phyloP scores from a whole-genome alignment of 2,888 invertebrate species.

The Mesorhabditis spiculigera region DNA sequence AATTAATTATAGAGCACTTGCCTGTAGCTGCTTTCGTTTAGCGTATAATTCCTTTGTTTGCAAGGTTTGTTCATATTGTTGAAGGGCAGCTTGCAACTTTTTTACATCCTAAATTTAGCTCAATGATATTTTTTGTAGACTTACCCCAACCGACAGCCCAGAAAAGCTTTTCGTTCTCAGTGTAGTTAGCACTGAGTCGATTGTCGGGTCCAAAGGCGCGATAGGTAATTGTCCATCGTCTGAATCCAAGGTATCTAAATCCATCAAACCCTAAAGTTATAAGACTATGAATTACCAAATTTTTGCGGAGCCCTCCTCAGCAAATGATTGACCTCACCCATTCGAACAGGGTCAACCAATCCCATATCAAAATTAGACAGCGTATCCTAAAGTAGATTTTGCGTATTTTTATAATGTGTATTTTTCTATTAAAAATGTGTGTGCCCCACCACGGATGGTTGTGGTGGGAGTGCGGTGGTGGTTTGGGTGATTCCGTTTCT shows the following conservation, averaged over 20 bases:
- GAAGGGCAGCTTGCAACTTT: constrained; percentile 32
- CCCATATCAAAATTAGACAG: constrained; percentile 22
- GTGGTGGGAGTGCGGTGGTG: too few relatives aligned
- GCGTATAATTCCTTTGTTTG: constrained; percentile 40
- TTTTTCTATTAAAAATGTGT: too few relatives aligned
- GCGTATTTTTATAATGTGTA: too few relatives aligned
- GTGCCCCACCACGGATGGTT: too few relatives aligned
- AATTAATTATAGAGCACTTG: neutral
- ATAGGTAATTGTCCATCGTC: neutral
- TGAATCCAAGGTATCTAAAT: neutral
- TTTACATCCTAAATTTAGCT: constrained; percentile 26
- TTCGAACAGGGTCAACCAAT: constrained; percentile 30
- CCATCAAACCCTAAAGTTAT: neutral
- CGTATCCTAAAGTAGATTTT: too few relatives aligned
- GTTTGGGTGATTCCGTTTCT: neutral
- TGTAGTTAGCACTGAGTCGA: constrained; percentile 34
- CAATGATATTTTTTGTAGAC: neutral
- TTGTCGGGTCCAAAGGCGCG: constrained; percentile 23
- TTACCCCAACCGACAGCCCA: constrained; percentile 27
- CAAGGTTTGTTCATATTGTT: constrained; percentile 36
- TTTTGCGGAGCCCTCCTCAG: constrained; percentile 35
- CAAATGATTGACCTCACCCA: constrained; percentile 29
- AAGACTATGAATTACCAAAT: constrained; percentile 19
- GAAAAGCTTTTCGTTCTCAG: constrained; percentile 25
- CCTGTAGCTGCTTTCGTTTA: constrained; percentile 30